These are phyloP conservation scores for Craniophora ligustri DNA, from an alignment of 2,888 invertebrate genomes.

Conservation along the genomic window DNA sequence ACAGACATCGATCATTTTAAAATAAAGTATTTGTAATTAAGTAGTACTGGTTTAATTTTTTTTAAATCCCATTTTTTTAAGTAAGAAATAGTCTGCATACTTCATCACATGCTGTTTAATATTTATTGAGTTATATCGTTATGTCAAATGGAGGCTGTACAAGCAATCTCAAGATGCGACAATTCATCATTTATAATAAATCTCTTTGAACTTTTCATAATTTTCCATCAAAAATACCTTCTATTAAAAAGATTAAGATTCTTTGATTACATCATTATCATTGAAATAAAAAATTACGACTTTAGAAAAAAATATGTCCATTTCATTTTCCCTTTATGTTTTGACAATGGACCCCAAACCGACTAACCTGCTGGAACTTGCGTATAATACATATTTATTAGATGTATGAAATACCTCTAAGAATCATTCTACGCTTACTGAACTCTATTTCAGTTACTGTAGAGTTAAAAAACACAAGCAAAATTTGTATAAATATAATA, in stretches of 20 bases:
- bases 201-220: slow-evolving; percentile 8
- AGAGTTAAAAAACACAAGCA: no score
- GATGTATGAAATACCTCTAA: no score
- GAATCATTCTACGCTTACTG: background rate
- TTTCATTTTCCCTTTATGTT: slow-evolving; percentile 13
- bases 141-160: background rate
- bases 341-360: background rate
- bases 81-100: no score
- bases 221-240: slow-evolving; percentile 29
- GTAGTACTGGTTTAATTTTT: no score
- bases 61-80: no score
- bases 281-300: slow-evolving; percentile 16
- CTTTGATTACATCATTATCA: slow-evolving; percentile 30
- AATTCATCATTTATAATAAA: no score
- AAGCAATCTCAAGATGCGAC: no score
- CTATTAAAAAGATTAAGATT: slow-evolving; percentile 33
- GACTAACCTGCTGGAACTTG: background rate
- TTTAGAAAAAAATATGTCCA: slow-evolving; percentile 8
- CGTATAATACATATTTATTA: background rate
- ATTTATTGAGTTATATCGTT: background rate
- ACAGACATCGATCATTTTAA: background rate
- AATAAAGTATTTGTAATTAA: no score
- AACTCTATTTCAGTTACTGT: no score
- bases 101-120: background rate
- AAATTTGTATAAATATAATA: no score